Evolutionary conservation across 2,113 vertebrate genomes (phyloP), one percentile per base, ranked within the genome.

Genomic region (Neogobius melanostomus): DNA sequence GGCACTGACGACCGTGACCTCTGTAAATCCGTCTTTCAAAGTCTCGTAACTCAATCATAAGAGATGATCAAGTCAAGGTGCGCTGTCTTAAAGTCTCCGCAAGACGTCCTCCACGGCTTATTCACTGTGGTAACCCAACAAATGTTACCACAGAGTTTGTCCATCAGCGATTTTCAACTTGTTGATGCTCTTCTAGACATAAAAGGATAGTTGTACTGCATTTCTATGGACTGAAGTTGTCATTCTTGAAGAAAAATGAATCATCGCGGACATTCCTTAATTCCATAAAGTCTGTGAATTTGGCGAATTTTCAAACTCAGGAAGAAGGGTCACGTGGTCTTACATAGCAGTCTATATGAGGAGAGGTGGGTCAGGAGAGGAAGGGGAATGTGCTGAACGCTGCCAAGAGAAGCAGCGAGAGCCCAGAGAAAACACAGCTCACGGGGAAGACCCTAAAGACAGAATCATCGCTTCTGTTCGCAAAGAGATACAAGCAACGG

Each of bases 371-470:
- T 36, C 28, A 47, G 15, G 51, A 2, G 9, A 47, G 15, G 51
- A 36, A 36, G 56, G 66, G 67, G 76, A 82, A 87, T 82, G 81
- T 67, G 76, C 62, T 82, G 72, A 49, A 80, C 68, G 88, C 82
- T 71, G 84, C 88, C 85, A 88, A 80, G 54, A 81, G 75, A 77
- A 79, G 71, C 82, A 75, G 17, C 47, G 62, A 68, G 74, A 11
- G 8, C 78, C 80, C 84, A 83, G 75, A 67, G 75, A 75, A 87
- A 87, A 88, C 77, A 81, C 69, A 81, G 84, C 75, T 77, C 81
- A 87, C 72, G 72, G 75, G 79, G 67, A 65, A 45, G 75, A 70
- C 57, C 62, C 64, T 52, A 21, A 12, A 59, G 28, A 7, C 28
- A 36, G 11, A 11, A 42, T 42, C 28, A 6, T 57, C 54, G 10